phyloP scores from a whole-genome alignment of 2,888 invertebrate species.

The Heliconius sara region DNA sequence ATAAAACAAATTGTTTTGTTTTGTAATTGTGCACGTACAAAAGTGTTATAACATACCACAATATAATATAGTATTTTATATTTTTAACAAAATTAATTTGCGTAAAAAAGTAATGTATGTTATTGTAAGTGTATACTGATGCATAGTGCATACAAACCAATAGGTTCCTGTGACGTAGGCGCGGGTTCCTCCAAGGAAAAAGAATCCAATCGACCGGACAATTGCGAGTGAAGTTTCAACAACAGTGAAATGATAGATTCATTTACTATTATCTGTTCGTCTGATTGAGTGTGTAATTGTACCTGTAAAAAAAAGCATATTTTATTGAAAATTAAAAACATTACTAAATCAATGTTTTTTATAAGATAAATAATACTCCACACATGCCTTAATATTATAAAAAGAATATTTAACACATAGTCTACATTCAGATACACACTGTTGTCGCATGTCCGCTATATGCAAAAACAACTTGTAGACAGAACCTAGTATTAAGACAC shows the following conservation, averaged over 20 bases:
- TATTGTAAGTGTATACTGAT: not conserved
- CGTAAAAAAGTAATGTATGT: not conserved
- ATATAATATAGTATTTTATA: not conserved
- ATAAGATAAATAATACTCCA: too few relatives aligned
- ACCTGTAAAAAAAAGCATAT: slow-evolving; percentile 53
- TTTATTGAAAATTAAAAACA: not conserved
- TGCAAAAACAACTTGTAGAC: too few relatives aligned
- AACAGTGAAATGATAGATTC: slow-evolving; percentile 96
- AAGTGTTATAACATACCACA: not conserved
- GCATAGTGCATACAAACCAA: slow-evolving; percentile 57
- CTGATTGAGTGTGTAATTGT: slow-evolving; percentile 68
- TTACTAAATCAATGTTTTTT: too few relatives aligned
- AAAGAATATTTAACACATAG: too few relatives aligned
- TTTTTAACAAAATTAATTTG: not conserved
- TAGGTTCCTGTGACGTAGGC: slow-evolving; percentile 62
- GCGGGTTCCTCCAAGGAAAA: slow-evolving; percentile 86
- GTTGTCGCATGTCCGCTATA: too few relatives aligned
- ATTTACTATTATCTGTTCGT: slow-evolving; percentile 86
- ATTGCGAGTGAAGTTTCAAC: slow-evolving; percentile 94
- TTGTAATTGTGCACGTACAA: not conserved
- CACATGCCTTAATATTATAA: too few relatives aligned
- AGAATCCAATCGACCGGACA: slow-evolving; percentile 92
- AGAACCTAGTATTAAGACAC: not conserved
- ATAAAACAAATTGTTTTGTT: not conserved
- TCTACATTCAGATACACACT: too few relatives aligned